phyloP scores from a whole-genome alignment of 1,140 invertebrate genomes.

The Musca vetustissima region DNA sequence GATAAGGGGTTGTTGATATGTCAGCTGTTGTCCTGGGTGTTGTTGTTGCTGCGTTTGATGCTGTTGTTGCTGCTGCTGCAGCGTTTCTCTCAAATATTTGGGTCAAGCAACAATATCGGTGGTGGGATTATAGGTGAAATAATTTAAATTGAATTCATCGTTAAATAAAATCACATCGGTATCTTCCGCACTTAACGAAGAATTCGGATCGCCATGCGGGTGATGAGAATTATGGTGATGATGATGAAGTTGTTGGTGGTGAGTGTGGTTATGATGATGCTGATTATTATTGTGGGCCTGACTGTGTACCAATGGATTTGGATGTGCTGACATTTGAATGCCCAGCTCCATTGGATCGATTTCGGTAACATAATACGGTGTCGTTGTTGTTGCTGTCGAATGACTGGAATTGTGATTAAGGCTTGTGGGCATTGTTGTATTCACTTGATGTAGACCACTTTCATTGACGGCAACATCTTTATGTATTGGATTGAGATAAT shows the following conservation, averaged over 20 bases:
- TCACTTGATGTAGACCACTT: slow-evolving; percentile 45
- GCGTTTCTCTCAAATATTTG: slow-evolving; percentile 13
- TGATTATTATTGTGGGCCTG: not conserved
- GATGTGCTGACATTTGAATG: slow-evolving; percentile 49
- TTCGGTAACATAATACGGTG: slow-evolving; percentile 53
- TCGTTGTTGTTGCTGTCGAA: slow-evolving; percentile 2
- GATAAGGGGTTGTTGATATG: not conserved
- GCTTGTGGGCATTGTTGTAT: slow-evolving; percentile 1
- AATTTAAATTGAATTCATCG: slow-evolving; percentile 55
- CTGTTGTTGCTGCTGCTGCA: slow-evolving; percentile 24
- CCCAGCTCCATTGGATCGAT: slow-evolving; percentile 55
- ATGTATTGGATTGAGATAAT: slow-evolving; percentile 58
- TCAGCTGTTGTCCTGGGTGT: slow-evolving; percentile 5
- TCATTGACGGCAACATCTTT: slow-evolving; percentile 56
- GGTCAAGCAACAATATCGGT: slow-evolving; percentile 55
- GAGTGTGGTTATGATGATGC: not conserved
- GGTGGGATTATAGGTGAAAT: slow-evolving; percentile 52
- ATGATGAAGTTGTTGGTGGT: not conserved
- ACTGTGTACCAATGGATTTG: not conserved
- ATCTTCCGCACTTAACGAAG: slow-evolving; percentile 23
- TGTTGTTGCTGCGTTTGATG: slow-evolving; percentile 25
- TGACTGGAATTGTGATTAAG: not conserved
- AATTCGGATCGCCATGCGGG: slow-evolving; percentile 31
- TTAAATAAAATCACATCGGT: slow-evolving; percentile 53
- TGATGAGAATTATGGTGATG: not conserved